Conservation (phyloP, 2,888 invertebrate genomes). For the Lasioglossum lativentre region DNA sequence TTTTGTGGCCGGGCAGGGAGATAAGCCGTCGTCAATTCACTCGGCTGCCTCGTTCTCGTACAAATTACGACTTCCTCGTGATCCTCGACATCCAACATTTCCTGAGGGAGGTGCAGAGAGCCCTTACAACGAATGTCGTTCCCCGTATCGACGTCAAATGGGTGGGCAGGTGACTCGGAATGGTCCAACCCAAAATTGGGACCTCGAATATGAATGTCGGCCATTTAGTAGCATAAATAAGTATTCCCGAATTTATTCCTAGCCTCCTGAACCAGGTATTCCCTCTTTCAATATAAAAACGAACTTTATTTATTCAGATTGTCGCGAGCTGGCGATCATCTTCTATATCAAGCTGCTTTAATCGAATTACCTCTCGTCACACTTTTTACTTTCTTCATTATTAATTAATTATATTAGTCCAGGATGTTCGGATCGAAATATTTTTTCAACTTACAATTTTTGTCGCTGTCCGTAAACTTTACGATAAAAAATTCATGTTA, state of each 20-base stretch:
- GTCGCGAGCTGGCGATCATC: background rate
- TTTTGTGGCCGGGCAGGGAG: conserved; percentile 72
- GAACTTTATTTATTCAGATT: conserved; percentile 5
- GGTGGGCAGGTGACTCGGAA: conserved; percentile 67
- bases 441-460: background rate
- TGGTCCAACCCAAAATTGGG: conserved; percentile 54
- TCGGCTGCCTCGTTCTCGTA: conserved; percentile 71
- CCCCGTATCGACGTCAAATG: conserved; percentile 62
- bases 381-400: background rate
- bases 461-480: background rate
- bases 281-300: background rate
- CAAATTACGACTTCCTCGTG: conserved; percentile 75
- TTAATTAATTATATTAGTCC: background rate
- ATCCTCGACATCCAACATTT: conserved; percentile 72
- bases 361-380: background rate
- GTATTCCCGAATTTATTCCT: conserved; percentile 15
- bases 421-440: background rate
- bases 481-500: background rate
- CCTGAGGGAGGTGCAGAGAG: conserved; percentile 58
- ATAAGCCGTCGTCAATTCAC: conserved; percentile 76
- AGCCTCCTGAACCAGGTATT: background rate
- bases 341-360: background rate
- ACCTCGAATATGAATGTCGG: conserved; percentile 38
- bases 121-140: conserved; percentile 53
- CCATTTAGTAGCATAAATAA: conserved; percentile 35